Percentiles rank a stretch among this genome's conserved stretches.
phyloP scores from a whole-genome alignment of 2,888 invertebrate species.

The Orchesellides sinensis region DNA sequence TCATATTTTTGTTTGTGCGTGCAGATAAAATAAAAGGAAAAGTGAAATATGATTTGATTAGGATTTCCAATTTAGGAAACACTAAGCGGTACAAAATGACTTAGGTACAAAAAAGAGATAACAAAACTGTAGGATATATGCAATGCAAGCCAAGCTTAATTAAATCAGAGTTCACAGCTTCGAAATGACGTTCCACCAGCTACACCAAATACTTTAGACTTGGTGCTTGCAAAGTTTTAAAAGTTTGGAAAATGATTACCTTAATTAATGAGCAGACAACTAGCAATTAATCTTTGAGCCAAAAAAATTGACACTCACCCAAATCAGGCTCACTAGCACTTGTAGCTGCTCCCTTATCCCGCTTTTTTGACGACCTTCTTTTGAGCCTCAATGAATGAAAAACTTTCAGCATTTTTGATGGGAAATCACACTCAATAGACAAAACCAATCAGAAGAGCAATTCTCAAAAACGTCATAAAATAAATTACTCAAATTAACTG shows the following conservation, averaged over 20 bases:
- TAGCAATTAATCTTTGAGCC: not conserved
- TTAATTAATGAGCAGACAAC: not conserved
- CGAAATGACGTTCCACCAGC: no score
- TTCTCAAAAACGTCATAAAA: constrained; percentile 40
- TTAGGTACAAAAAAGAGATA: not conserved
- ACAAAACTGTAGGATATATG: no score
- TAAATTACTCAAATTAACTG: constrained; percentile 50
- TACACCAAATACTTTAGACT: no score
- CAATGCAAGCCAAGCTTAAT: not conserved
- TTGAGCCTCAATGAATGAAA: constrained; percentile 71
- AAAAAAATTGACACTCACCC: no score
- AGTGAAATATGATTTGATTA: not conserved
- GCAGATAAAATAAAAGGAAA: not conserved
- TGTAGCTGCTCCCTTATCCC: constrained; percentile 65
- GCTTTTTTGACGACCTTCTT: constrained; percentile 68
- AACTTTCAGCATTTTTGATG: constrained; percentile 71
- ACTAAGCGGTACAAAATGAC: not conserved
- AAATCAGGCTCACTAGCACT: constrained; percentile 71
- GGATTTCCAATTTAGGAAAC: not conserved
- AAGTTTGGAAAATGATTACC: no score
- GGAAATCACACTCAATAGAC: constrained; percentile 27
- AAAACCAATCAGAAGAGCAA: not conserved
- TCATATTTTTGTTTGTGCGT: not conserved
- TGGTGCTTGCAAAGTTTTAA: no score
- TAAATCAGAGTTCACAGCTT: no score